These are phyloP conservation scores for Amazona guildingii DNA, from an alignment of 2,113 vertebrate genomes.

Conservation along the genomic window DNA sequence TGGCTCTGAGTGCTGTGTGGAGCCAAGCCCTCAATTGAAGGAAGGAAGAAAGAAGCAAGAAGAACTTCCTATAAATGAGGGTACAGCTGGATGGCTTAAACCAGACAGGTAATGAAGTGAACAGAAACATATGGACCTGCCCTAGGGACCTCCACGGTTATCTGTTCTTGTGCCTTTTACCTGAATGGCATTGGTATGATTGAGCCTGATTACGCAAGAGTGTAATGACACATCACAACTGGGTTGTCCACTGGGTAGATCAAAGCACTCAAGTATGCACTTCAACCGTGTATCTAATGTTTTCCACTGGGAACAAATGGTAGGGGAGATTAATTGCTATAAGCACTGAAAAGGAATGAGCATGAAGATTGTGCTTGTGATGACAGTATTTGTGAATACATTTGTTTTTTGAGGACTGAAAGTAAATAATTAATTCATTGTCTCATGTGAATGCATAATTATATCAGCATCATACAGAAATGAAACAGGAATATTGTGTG, in stretches of 20 bases:
- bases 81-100: not conserved
- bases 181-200: not conserved
- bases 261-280: not conserved
- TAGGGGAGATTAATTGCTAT: not conserved
- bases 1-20: not conserved
- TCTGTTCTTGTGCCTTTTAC: not conserved
- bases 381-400: not conserved
- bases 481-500: not conserved
- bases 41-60: not conserved
- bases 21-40: not conserved
- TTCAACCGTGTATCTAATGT: fast-evolving
- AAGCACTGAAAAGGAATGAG: not conserved
- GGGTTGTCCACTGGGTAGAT: not conserved
- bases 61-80: not conserved
- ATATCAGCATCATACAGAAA: not conserved
- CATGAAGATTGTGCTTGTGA: not conserved
- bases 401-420: not conserved
- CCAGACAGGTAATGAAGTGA: not conserved
- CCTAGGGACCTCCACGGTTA: not conserved
- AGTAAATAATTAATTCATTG: not conserved
- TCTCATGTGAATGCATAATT: not conserved
- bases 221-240: not conserved
- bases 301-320: not conserved
- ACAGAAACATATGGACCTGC: fast-evolving
- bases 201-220: not conserved